phyloP scores from a whole-genome alignment of 2,888 invertebrate species.

The Carabus problematicus region DNA sequence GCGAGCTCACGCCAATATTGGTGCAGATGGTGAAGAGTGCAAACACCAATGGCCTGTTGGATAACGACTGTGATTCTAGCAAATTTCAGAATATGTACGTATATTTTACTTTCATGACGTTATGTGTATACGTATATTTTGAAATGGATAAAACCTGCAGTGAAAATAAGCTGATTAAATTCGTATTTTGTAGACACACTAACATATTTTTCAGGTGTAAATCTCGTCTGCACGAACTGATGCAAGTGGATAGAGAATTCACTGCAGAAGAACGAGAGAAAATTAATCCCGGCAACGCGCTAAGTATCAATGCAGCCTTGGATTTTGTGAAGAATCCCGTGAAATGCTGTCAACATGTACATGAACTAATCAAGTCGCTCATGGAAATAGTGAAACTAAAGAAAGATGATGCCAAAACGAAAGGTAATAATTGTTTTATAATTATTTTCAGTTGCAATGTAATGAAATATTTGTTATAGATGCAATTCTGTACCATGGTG shows the following conservation, averaged over 20 bases:
- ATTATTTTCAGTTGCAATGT: too few relatives aligned
- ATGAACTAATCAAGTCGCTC: conserved; percentile 84
- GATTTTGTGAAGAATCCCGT: conserved; percentile 96
- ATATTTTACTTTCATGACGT: not conserved
- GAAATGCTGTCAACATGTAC: conserved; percentile 90
- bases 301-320: conserved; percentile 89
- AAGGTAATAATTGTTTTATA: conserved; percentile 62
- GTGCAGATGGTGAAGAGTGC: conserved; percentile 99
- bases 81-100: conserved; percentile 93
- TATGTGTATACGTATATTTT: not conserved
- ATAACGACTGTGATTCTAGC: conserved; percentile 97
- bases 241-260: conserved; percentile 91
- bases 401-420: conserved; percentile 88
- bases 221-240: conserved; percentile 88
- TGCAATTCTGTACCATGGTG: conserved; percentile 94
- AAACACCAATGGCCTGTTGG: conserved; percentile 96
- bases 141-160: not conserved
- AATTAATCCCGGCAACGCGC: conserved; percentile 92
- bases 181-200: too few relatives aligned
- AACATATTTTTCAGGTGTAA: conserved; percentile 76
- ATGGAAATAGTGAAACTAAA: conserved; percentile 85
- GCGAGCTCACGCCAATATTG: conserved; percentile 97
- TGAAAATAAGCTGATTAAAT: too few relatives aligned
- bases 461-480: conserved; percentile 64
- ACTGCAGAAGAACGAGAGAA: conserved; percentile 82